These are phyloP conservation scores for Ennomos quercinarius DNA, from an alignment of 2,888 invertebrate genomes.

Conservation along the genomic window DNA sequence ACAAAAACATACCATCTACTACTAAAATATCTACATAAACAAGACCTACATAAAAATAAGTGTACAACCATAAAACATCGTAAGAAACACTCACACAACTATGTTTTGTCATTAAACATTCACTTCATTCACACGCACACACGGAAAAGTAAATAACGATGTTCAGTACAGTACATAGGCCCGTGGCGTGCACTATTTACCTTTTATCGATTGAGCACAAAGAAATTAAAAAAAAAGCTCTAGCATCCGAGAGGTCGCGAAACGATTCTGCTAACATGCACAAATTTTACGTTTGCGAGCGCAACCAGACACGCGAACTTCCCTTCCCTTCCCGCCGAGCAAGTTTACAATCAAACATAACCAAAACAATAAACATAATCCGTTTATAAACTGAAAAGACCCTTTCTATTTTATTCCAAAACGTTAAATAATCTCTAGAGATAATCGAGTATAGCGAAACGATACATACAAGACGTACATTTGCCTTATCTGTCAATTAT, in stretches of 20 bases:
- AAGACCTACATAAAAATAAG: background rate
- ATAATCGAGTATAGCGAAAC: slow-evolving; percentile 52
- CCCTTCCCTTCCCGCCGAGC: slow-evolving; percentile 59
- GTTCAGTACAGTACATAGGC: slow-evolving; percentile 41
- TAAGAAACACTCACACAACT: slow-evolving; percentile 43
- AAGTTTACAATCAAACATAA: slow-evolving; percentile 62
- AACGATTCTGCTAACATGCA: slow-evolving; percentile 57
- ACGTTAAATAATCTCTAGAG: slow-evolving; percentile 50
- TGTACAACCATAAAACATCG: slow-evolving; percentile 23
- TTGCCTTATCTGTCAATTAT: slow-evolving; percentile 46
- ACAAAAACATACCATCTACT: no score
- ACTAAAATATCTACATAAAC: background rate
- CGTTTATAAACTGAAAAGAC: slow-evolving; percentile 50
- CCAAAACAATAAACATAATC: slow-evolving; percentile 47
- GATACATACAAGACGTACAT: slow-evolving; percentile 52
- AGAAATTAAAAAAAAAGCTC: slow-evolving; percentile 49
- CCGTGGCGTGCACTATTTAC: slow-evolving; percentile 43
- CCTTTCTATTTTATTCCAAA: slow-evolving; percentile 41
- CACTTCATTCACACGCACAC: slow-evolving; percentile 48
- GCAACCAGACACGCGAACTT: slow-evolving; percentile 57
- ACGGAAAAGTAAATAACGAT: slow-evolving; percentile 46
- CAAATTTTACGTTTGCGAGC: slow-evolving; percentile 48
- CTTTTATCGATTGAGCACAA: slow-evolving; percentile 56
- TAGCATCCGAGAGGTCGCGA: slow-evolving; percentile 57
- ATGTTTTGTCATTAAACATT: slow-evolving; percentile 40